Evolutionary conservation across 2,797 vertebrate species (phyloP), one percentile per base, ranked within the genome.

Genomic region (Hirundo rustica): DNA sequence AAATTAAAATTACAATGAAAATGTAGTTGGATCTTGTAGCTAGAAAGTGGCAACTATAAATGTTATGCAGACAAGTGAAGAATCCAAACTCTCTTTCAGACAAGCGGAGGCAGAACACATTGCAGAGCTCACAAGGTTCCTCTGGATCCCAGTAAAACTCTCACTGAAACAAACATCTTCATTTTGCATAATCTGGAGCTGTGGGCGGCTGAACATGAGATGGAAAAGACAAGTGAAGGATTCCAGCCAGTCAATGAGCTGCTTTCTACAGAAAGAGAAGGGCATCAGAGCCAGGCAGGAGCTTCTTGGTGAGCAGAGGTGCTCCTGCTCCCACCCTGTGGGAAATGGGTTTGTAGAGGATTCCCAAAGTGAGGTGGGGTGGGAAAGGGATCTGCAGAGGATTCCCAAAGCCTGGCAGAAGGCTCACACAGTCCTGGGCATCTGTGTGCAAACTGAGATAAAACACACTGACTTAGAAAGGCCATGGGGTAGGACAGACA

Each of bases 101-200:
- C 22, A 55, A 85, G 55, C 11, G 22, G 47, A 40, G 22, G 74
- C 44, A 95, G 85, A 87, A 72, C 0, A 2, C 22, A 89, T 12
- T 38, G 82, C 78, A 62, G 71, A 94, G 64, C 88, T 60, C 27
- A 8, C 11, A 16, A 74, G 16, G 67, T 30, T 82, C 74, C 67
- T 74, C 67, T 78, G 40, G 64, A 66, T 82, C n/a, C 7, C 13
- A 74, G 61, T 7, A 66, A 66, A 91, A 70, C 76, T 83, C 64
- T 89, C 29, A 1, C 82, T 73, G 92, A 76, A 89, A 85, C 67
- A 82, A 89, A 95, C 79, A 95, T 67, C 67, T 89, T 70, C 48
- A 44, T 73, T 96, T 76, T 87, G 78, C 88, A 95, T 85, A 82
- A 95, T 82, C 60, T 47, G 72, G 92, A 85, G 85, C 85, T 83